phyloP scores from a whole-genome alignment of 2,113 vertebrate genomes.

The Cephalopholis sonnerati region DNA sequence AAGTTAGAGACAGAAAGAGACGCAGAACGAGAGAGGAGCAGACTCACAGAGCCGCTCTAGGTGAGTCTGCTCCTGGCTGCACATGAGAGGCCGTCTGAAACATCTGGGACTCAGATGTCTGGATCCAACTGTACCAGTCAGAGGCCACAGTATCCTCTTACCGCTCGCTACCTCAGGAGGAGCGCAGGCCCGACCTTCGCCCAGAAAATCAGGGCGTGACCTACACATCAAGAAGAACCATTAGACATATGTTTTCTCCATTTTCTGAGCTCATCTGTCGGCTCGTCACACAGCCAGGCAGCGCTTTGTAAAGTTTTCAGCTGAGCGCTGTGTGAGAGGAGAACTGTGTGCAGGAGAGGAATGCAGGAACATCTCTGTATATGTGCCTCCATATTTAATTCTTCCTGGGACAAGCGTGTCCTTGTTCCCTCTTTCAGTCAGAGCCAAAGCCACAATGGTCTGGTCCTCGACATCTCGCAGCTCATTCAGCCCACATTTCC shows the following conservation, averaged over 20 bases:
- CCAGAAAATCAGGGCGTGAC: constrained; percentile 36
- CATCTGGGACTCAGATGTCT: constrained; percentile 83
- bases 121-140: constrained; percentile 35
- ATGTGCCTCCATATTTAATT: constrained; percentile 44
- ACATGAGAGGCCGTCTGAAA: constrained; percentile 57
- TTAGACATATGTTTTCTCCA: constrained; percentile 27
- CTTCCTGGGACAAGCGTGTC: constrained; percentile 56
- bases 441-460: constrained; percentile 69
- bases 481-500: constrained; percentile 71
- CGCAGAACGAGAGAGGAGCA: neutral
- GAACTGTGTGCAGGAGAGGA: constrained; percentile 12
- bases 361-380: constrained; percentile 33
- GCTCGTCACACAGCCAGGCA: neutral
- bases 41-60: constrained; percentile 21
- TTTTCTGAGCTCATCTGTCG: constrained; percentile 36
- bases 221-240: constrained; percentile 23
- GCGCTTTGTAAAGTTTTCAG: neutral
- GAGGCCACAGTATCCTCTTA: constrained; percentile 44
- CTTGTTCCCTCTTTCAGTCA: constrained; percentile 51
- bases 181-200: constrained; percentile 6
- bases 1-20: constrained; percentile 30
- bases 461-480: constrained; percentile 45
- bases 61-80: constrained; percentile 56
- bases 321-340: neutral
- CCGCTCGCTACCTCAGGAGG: constrained; percentile 41